These are phyloP conservation scores for Stomatorhinus walkeri DNA, from an alignment of 2,797 vertebrate species.

Conservation along the genomic window DNA sequence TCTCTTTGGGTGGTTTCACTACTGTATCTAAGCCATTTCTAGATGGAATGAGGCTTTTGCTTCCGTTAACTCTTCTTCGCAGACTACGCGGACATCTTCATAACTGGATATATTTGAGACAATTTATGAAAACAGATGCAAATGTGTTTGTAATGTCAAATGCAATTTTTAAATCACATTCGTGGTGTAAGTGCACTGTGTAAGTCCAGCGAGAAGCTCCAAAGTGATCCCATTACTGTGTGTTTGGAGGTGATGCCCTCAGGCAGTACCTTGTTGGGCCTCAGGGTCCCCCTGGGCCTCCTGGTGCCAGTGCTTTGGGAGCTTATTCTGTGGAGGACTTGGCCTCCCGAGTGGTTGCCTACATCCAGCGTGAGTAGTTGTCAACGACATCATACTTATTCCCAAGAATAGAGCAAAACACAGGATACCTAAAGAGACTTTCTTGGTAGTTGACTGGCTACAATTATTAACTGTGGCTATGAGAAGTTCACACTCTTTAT, in stretches of 20 bases:
- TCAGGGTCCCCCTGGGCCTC: conserved; percentile 70
- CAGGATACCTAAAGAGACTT: background rate
- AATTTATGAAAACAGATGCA: background rate
- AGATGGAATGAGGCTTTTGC: background rate
- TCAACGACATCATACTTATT: background rate
- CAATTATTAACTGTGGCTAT: background rate
- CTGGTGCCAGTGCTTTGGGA: conserved; percentile 66
- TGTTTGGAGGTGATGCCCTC: conserved; percentile 65
- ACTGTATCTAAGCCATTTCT: background rate
- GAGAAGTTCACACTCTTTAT: background rate
- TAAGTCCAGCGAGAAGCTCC: background rate
- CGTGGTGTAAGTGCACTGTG: background rate
- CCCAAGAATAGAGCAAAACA: background rate
- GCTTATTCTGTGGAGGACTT: conserved; percentile 68
- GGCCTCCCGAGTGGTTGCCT: conserved; percentile 69
- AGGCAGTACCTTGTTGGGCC: conserved; percentile 61
- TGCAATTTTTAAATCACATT: background rate
- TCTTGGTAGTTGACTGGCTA: background rate
- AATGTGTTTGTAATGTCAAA: background rate
- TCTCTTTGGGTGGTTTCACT: background rate
- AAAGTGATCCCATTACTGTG: background rate
- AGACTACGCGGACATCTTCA: background rate
- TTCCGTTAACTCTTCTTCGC: background rate
- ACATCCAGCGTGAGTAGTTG: conserved; percentile 72
- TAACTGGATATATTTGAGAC: background rate